These are phyloP conservation scores for Oxyscelio sp. DNA, from an alignment of 2,888 invertebrate genomes.

Conservation along the genomic window DNA sequence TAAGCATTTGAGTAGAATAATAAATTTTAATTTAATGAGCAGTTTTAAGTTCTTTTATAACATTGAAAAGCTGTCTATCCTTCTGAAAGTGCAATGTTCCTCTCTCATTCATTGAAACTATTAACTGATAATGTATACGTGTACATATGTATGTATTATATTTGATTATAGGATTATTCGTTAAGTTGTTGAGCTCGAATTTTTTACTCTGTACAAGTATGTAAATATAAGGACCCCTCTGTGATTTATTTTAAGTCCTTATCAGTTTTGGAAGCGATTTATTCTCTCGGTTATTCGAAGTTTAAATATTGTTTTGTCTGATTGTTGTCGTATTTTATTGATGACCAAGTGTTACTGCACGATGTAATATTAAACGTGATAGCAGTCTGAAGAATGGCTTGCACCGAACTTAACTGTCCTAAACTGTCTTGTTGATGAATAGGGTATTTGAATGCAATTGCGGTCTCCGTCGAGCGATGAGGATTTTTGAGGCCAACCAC, in stretches of 20 bases:
- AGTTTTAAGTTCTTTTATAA: too few species aligned
- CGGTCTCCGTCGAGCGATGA: conserved; percentile 7
- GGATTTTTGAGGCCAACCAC: conserved; percentile 45
- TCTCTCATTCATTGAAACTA: neutral
- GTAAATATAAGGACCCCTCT: conserved; percentile 56
- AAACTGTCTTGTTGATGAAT: neutral
- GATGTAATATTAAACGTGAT: conserved; percentile 17
- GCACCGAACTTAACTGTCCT: neutral
- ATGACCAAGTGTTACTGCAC: neutral
- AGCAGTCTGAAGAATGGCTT: neutral
- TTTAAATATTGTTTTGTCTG: conserved; percentile 32
- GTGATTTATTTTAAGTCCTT: conserved; percentile 63
- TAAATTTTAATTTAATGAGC: too few species aligned
- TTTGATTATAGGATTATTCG: conserved; percentile 41
- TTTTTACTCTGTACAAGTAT: conserved; percentile 51
- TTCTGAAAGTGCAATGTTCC: too few species aligned
- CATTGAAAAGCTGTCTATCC: too few species aligned
- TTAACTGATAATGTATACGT: conserved; percentile 33
- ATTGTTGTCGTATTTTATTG: conserved; percentile 26
- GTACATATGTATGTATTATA: conserved; percentile 56
- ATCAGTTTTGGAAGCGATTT: neutral
- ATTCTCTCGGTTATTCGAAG: conserved; percentile 10
- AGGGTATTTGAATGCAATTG: conserved; percentile 25
- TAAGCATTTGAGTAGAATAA: too few species aligned
- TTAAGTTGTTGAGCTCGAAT: conserved; percentile 65